These are phyloP conservation scores for Zosterops pallidus DNA, from an alignment of 2,113 vertebrate species.

Conservation along the genomic window DNA sequence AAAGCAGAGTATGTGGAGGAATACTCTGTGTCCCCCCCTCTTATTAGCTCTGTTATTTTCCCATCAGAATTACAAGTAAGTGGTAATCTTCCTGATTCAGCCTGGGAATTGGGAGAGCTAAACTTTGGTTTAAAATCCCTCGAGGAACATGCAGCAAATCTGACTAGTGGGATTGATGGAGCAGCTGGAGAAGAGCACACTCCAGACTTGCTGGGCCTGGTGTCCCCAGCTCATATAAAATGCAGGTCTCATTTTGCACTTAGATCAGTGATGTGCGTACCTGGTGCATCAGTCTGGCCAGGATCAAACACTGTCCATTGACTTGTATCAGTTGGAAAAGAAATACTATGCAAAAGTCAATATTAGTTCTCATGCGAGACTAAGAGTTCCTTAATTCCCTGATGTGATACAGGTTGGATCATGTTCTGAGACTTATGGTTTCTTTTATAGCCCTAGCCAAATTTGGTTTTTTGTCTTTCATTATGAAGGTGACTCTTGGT, in stretches of 20 bases:
- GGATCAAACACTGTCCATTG: neutral
- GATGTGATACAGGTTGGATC: neutral
- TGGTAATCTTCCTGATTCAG: neutral
- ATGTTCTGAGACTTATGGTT: neutral
- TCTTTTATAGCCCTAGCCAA: neutral
- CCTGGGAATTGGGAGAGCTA: neutral
- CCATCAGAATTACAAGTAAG: neutral
- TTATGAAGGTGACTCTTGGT: neutral
- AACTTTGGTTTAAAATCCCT: neutral
- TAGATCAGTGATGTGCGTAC: neutral
- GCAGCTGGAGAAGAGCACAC: neutral
- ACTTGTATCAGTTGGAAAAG: neutral
- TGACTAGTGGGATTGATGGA: neutral
- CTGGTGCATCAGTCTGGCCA: rapidly evolving
- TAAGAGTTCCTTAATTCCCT: neutral
- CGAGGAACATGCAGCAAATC: neutral
- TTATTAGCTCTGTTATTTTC: neutral
- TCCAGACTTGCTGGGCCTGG: neutral
- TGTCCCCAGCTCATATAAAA: neutral
- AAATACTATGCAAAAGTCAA: neutral
- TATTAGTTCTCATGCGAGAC: neutral
- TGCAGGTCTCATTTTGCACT: neutral
- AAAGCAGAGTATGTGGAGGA: neutral
- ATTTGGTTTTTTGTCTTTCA: neutral
- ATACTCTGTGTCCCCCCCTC: neutral